Percentiles rank a stretch among this genome's conserved stretches.
phyloP scores from a whole-genome alignment of 37 sponge, comb jelly and placozoan species.

The Mnemiopsis leidyi region DNA sequence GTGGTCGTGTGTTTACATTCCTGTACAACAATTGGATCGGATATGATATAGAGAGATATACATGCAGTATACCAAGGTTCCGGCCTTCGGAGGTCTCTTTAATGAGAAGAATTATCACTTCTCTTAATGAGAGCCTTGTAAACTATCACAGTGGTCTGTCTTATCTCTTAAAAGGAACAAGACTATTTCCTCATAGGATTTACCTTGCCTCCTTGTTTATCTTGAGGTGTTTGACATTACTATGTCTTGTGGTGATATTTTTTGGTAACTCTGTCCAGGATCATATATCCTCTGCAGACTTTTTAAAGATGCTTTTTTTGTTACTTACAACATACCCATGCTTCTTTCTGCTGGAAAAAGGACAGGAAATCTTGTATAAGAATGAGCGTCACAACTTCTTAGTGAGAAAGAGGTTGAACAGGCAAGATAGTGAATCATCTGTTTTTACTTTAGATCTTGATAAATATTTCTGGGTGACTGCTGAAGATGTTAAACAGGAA shows the following conservation, averaged over 20 bases:
- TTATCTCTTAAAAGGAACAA: background rate
- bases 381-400: background rate
- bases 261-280: background rate
- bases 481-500: background rate
- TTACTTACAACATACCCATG: background rate
- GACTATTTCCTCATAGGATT: background rate
- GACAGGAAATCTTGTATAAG: background rate
- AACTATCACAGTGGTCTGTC: constrained; percentile 13
- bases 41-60: background rate
- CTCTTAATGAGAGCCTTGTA: background rate
- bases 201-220: constrained; percentile 5
- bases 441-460: background rate
- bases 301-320: background rate
- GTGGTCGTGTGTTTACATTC: background rate
- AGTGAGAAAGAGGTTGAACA: background rate
- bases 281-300: background rate
- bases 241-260: background rate
- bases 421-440: background rate
- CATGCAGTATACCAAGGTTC: background rate
- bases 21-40: constrained; percentile 36
- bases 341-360: background rate
- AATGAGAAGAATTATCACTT: background rate
- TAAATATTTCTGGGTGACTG: constrained; percentile 36
- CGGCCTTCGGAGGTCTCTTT: background rate
- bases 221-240: background rate